Base-by-base conservation (phyloP, 2,888 invertebrate genomes). In the Copidosoma aretas region DNA sequence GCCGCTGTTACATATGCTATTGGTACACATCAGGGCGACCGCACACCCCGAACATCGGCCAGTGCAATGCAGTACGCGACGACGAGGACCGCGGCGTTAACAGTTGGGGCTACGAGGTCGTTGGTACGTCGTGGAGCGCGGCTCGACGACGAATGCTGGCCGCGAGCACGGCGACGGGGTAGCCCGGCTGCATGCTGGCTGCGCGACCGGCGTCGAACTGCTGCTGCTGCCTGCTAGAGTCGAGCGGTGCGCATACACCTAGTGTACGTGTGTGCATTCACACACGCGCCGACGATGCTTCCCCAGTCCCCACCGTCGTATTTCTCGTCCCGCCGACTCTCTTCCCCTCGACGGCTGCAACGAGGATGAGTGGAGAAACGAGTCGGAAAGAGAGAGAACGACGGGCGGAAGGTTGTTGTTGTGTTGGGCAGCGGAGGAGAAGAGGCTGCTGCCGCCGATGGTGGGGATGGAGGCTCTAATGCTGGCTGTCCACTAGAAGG, bases 181-280 rank as follows among this genome's bases (percentile, higher is more conserved):
- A 75, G 69, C 78, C 80, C 77, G 79, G 43, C 43, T 46, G 43
- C 43, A 46, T 46, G 76, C 79, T 79, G 77, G 77, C 75, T 79
- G 77, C 81, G 80, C 81, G 81, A 81, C 81, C 82, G 81, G 82
- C 81, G 81, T 82, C 80, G 76, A 79, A 82, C 82, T 82, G 69
- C 62, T 69, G 68, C 64, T 46, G 12, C 43, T 46, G 43, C 43
- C 17, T 32, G 32, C 32, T 32, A 32, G 32, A 32, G 32, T 32
- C 32, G 32, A 32, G 32, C 32, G 32, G 32, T 32, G 32, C 32
- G 32, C 32, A 32, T 8, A 32, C n/a, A n/a, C n/a, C 4, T 32
- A 32, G 8, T 8, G 8, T 32, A 3, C 32, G 8, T 8, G 32
- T 32, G 3, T 32, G 32, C 32, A n/a, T n/a, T n/a, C n/a, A 32